Evolutionary conservation across 2,888 invertebrate genomes (phyloP).

Genomic region (Belgica antarctica): DNA sequence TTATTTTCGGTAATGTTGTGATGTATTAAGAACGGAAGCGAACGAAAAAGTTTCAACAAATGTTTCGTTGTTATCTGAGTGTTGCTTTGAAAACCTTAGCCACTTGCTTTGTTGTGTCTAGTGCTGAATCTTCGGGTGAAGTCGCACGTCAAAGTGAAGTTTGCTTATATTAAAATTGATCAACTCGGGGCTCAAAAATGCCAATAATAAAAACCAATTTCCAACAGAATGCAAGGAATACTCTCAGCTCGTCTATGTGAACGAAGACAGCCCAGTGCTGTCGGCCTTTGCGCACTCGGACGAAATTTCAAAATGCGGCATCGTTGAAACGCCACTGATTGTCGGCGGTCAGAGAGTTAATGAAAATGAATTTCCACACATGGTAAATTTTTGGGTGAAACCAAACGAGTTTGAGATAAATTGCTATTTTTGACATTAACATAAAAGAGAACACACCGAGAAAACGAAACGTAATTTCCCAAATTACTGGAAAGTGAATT

Average conservation of each 20-base stretch:
- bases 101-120: background rate
- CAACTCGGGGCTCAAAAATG: too few species aligned
- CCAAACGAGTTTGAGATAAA: background rate
- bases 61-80: conserved; percentile 3
- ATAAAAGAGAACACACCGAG: background rate
- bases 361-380: conserved; percentile 56
- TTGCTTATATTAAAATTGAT: conserved; percentile 9
- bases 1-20: conserved; percentile 1
- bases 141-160: conserved; percentile 24
- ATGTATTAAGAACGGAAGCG: conserved; percentile 1
- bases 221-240: conserved; percentile 57
- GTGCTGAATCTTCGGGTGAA: background rate
- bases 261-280: conserved; percentile 50
- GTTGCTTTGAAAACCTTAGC: conserved; percentile 6
- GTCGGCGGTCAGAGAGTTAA: conserved; percentile 55
- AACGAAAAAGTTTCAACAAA: conserved; percentile 13
- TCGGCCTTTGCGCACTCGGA: conserved; percentile 47
- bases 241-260: conserved; percentile 52
- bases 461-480: background rate
- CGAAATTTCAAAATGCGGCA: conserved; percentile 52
- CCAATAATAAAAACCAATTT: conserved; percentile 16
- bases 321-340: conserved; percentile 53
- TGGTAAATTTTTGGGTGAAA: conserved; percentile 52
- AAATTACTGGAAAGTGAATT: background rate
- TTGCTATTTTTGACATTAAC: conserved; percentile 9